Percentiles rank a stretch among this genome's conserved stretches.
phyloP scores from a whole-genome alignment of 2,888 invertebrate species.

The Lasioglossum leucozonium region DNA sequence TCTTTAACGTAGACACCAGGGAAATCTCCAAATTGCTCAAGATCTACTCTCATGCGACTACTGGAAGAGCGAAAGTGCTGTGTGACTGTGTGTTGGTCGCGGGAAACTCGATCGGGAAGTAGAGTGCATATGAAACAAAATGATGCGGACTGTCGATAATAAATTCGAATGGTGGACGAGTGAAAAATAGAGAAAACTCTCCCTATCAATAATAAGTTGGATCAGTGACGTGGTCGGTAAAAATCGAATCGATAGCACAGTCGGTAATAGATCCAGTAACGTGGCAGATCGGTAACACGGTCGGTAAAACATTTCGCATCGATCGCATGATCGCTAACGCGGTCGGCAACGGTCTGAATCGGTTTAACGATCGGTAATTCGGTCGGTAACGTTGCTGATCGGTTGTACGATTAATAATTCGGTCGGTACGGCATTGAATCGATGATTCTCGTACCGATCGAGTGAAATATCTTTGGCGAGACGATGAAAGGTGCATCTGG shows the following conservation, averaged over 20 bases:
- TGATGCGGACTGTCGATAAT: no score
- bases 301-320: neutral
- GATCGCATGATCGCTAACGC: neutral
- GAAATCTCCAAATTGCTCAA: neutral
- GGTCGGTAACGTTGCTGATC: neutral
- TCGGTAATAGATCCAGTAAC: no score
- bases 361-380: neutral
- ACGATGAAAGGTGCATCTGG: no score
- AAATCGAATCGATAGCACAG: no score
- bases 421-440: neutral
- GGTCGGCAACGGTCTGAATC: neutral
- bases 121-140: no score
- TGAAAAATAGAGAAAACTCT: no score
- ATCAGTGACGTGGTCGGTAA: no score
- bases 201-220: no score
- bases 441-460: neutral
- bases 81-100: neutral
- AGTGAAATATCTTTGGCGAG: neutral
- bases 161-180: no score
- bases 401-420: neutral
- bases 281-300: no score
- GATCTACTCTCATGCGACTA: neutral
- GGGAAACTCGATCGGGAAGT: no score
- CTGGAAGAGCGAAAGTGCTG: neutral
- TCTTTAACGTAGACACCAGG: neutral